Evolutionary conservation across 2,888 invertebrate genomes (phyloP), one percentile per base, ranked within the genome.

Genomic region (Pheosia tremula): DNA sequence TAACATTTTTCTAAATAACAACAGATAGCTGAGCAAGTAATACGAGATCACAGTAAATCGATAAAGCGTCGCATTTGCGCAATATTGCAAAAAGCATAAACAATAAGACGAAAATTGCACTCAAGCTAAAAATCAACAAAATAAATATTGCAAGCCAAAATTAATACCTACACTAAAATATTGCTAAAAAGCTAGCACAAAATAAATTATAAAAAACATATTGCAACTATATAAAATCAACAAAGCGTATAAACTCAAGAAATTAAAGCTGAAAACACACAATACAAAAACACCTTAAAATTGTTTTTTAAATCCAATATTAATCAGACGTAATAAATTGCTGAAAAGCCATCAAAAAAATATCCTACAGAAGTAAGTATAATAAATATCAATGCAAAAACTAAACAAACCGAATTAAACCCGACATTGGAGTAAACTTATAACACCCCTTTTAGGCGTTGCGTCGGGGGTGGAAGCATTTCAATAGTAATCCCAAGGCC

Each of bases 71-170:
- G 55, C 38, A 24, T 39, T 55, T n/a, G 13, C 55, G n/a, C 11
- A 13, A 11, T 24, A 36, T 53, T 53, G 50, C 50, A 50, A 7
- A 41, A 50, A 13, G 38, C 54, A 54, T 38, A 38, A 38, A 0
- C 11, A 38, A 4, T 4, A 39, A 8, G n/a, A 55, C 39, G 39
- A 50, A 54, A n/a, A 55, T 55, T 55, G 55, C 55, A 55, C 55
- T n/a, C 55, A 55, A 55, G 55, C 55, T 39, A 39, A 39, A 43
- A 50, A 38, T 10, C 54, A 56, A 56, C 41, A 58, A 58, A 38
- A 58, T 36, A 58, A 38, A 58, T 36, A 56, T 61, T 61, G 61
- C 58, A 59, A 60, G 57, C 58, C 58, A 66, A 56, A 55, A 49
- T 53, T 55, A 38, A 55, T n/a, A 39, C 55, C n/a, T 8, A 38